Conservation (phyloP, 2,113 vertebrate genomes). For the Cyanistes caeruleus region DNA sequence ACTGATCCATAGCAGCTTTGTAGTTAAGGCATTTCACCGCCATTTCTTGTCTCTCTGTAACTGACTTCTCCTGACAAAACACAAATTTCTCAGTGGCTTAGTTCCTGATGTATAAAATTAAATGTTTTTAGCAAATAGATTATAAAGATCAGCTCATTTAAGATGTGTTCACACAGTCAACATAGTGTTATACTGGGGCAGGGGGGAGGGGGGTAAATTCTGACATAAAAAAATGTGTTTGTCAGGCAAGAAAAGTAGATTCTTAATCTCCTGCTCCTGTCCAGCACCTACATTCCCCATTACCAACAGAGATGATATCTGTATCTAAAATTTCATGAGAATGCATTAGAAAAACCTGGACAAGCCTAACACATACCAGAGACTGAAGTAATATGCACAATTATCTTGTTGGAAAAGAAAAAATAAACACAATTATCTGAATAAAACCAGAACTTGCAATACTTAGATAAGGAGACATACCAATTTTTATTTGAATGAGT, state of each 20-base stretch:
- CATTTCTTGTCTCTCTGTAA: background rate
- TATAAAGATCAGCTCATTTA: background rate
- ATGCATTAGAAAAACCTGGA: background rate
- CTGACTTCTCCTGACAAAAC: background rate
- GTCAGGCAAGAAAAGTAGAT: background rate
- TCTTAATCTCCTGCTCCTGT: background rate
- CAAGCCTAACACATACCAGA: constrained; percentile 61
- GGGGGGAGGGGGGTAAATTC: no score
- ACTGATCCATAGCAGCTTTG: background rate
- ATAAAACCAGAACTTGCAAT: constrained; percentile 63
- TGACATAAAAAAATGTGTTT: background rate
- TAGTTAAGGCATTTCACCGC: background rate
- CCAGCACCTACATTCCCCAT: background rate
- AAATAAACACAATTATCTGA: constrained; percentile 68
- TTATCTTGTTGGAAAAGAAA: constrained; percentile 64
- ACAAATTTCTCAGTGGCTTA: background rate
- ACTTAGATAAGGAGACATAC: constrained; percentile 53
- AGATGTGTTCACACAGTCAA: background rate
- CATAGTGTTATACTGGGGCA: background rate
- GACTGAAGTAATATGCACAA: constrained; percentile 30
- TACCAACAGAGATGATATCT: background rate
- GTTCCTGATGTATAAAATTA: background rate
- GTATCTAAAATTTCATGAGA: constrained; percentile 5
- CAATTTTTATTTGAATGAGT: constrained; percentile 49
- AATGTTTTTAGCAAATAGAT: background rate